These are phyloP conservation scores for Endotricha flammealis DNA, from an alignment of 2,888 invertebrate genomes.

Conservation along the genomic window DNA sequence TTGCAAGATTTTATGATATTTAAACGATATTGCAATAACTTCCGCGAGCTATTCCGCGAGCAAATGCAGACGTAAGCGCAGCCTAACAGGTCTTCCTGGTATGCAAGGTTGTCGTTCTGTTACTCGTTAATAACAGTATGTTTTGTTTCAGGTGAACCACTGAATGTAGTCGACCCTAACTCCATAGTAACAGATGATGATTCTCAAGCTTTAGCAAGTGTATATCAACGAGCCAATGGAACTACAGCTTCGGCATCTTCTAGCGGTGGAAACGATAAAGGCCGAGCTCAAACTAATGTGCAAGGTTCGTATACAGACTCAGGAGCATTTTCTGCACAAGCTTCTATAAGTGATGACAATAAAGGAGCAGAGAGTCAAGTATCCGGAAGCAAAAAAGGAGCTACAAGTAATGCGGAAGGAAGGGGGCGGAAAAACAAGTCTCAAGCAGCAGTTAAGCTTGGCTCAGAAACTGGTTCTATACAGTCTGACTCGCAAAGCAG, in stretches of 20 bases:
- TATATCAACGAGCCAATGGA: constrained; percentile 76
- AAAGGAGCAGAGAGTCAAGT: constrained; percentile 85
- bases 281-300: constrained; percentile 89
- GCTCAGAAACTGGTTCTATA: constrained; percentile 86
- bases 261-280: constrained; percentile 85
- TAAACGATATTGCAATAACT: too few relatives aligned
- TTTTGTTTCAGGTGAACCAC: constrained; percentile 47
- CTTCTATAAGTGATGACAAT: constrained; percentile 86
- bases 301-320: constrained; percentile 87
- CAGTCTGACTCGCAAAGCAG: constrained; percentile 86
- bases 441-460: constrained; percentile 86
- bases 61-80: too few relatives aligned
- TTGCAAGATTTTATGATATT: too few relatives aligned
- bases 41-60: too few relatives aligned
- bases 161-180: constrained; percentile 60
- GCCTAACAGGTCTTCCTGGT: too few relatives aligned
- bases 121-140: too few relatives aligned
- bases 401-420: constrained; percentile 86
- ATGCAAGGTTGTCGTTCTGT: too few relatives aligned
- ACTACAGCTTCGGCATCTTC: constrained; percentile 87
- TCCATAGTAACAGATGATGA: constrained; percentile 74
- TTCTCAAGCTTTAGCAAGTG: constrained; percentile 85
- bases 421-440: constrained; percentile 85
- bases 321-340: constrained; percentile 90
- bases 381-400: constrained; percentile 85